phyloP scores from a whole-genome alignment of 2,888 invertebrate species.

The Aspidiotus rigidus region DNA sequence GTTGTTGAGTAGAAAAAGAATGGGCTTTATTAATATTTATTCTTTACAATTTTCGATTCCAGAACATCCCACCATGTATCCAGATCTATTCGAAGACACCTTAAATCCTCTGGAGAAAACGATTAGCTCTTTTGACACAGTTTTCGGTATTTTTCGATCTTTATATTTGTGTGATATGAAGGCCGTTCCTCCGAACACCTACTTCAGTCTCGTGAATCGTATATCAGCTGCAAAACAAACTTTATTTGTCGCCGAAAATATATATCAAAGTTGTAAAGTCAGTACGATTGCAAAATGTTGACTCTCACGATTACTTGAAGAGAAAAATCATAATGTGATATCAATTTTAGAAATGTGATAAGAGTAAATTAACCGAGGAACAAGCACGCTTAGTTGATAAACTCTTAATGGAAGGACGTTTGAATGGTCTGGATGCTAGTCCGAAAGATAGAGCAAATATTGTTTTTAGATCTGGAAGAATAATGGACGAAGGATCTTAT shows the following conservation, averaged over 20 bases:
- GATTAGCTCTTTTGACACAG: constrained; percentile 64
- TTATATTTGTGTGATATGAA: constrained; percentile 70
- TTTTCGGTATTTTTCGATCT: constrained; percentile 80
- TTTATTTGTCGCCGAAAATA: constrained; percentile 61
- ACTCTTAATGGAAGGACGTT: constrained; percentile 67
- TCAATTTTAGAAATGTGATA: constrained; percentile 42
- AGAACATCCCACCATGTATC: constrained; percentile 20
- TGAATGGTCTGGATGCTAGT: constrained; percentile 68
- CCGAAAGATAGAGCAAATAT: constrained; percentile 49
- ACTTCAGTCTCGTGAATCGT: constrained; percentile 68
- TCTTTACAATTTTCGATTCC: not conserved
- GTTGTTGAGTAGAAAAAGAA: not conserved
- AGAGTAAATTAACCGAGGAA: constrained; percentile 48
- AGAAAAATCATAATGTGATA: too few species aligned
- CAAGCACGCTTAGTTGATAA: constrained; percentile 65
- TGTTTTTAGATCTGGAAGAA: constrained; percentile 48
- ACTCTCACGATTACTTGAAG: not conserved
- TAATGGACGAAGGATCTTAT: constrained; percentile 51
- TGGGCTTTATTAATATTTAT: not conserved
- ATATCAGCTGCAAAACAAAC: constrained; percentile 62
- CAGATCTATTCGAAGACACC: constrained; percentile 58
- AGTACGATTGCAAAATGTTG: constrained; percentile 19
- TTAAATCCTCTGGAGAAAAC: constrained; percentile 66
- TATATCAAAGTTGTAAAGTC: constrained; percentile 59
- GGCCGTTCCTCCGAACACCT: constrained; percentile 68